Conservation (phyloP, 2,113 vertebrate species). For the Rhegmatorhina hoffmannsi region DNA sequence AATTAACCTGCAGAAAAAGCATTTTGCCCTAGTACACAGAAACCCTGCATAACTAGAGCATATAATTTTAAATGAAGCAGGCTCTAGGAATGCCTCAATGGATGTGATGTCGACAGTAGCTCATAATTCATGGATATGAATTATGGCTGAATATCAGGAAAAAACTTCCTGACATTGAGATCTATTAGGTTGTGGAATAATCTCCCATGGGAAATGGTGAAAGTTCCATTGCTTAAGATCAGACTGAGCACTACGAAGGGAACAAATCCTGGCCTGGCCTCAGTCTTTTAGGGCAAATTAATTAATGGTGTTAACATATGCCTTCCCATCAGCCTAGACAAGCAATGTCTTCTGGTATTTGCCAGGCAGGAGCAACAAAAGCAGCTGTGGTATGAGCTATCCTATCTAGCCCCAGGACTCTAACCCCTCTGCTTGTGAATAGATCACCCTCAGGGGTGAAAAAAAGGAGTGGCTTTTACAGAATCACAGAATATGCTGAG, state of each 20-base stretch:
- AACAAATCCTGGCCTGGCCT: neutral
- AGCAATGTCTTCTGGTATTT: neutral
- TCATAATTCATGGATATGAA: slow-evolving; percentile 70
- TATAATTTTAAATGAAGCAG: slow-evolving; percentile 71
- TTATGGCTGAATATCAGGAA: slow-evolving; percentile 69
- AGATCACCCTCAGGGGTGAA: neutral
- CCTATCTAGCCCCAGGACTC: neutral
- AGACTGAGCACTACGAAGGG: neutral
- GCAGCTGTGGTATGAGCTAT: neutral
- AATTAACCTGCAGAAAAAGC: slow-evolving; percentile 71
- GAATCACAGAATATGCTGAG: neutral
- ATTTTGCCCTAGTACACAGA: slow-evolving; percentile 67
- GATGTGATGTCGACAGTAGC: slow-evolving; percentile 65
- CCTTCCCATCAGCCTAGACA: neutral
- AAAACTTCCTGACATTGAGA: slow-evolving; percentile 69
- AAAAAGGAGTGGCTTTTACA: neutral
- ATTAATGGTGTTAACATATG: slow-evolving; percentile 3
- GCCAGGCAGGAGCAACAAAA: neutral
- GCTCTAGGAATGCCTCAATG: slow-evolving; percentile 60
- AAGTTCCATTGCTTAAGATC: slow-evolving; percentile 42
- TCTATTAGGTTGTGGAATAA: slow-evolving; percentile 63
- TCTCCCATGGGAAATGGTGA: slow-evolving; percentile 41
- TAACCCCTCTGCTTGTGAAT: neutral
- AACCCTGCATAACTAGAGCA: slow-evolving; percentile 69
- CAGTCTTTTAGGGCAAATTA: neutral